Conservation (phyloP, 2,113 vertebrate species). For the Myrmecophaga tridactyla region DNA sequence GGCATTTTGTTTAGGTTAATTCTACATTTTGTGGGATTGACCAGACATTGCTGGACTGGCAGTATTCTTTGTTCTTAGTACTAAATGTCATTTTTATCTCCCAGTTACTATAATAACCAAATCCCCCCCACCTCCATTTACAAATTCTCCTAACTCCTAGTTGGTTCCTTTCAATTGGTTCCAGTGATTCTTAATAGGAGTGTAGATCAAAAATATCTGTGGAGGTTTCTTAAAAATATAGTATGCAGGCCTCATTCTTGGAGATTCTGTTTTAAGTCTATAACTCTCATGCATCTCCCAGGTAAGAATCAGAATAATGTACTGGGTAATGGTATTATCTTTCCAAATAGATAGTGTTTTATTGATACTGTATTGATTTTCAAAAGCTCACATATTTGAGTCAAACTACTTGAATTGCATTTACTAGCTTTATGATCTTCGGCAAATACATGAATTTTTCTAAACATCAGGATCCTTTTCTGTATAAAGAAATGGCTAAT, state of each 20-base stretch:
- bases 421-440: neutral
- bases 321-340: neutral
- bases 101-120: neutral
- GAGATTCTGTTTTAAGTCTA: neutral
- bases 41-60: neutral
- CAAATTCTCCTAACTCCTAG: neutral
- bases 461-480: neutral
- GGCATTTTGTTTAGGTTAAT: neutral
- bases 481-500: neutral
- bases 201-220: neutral
- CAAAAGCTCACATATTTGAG: constrained; percentile 1
- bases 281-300: neutral
- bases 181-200: neutral
- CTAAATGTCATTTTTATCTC: neutral
- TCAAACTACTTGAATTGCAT: neutral
- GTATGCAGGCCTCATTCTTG: neutral
- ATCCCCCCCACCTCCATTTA: fast-evolving
- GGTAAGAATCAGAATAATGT: neutral
- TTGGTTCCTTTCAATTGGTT: neutral
- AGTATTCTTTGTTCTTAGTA: neutral
- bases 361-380: neutral
- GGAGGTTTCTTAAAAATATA: neutral
- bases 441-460: neutral
- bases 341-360: neutral
- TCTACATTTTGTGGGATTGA: neutral